Evolutionary conservation across 2,888 invertebrate genomes (phyloP).

Genomic region (Esperia sulphurella): DNA sequence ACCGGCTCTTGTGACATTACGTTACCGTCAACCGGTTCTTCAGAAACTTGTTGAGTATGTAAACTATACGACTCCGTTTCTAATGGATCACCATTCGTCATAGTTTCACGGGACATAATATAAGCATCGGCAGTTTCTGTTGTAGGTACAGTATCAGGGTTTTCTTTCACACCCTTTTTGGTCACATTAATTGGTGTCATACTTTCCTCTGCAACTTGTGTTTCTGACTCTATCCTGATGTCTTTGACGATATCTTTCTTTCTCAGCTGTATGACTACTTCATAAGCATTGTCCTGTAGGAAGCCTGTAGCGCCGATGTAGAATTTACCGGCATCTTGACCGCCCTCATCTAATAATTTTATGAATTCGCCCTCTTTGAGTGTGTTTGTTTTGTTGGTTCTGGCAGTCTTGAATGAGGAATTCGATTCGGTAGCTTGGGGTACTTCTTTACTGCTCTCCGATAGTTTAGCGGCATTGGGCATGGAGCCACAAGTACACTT

Average conservation of each 20-base stretch:
- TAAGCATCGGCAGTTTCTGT: background rate
- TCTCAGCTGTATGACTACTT: constrained; percentile 65
- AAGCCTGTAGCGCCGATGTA: constrained; percentile 61
- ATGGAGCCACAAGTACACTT: background rate
- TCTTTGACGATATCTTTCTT: constrained; percentile 44
- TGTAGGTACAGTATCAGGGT: background rate
- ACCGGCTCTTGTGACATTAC: background rate
- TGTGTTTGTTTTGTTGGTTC: constrained; percentile 1
- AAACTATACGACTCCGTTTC: background rate
- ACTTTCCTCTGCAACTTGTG: constrained; percentile 9
- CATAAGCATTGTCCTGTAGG: constrained; percentile 60
- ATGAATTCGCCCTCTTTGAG: constrained; percentile 41
- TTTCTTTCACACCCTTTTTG: background rate
- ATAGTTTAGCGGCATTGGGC: background rate
- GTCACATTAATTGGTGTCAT: constrained; percentile 5
- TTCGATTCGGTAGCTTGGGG: constrained; percentile 38
- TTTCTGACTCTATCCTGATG: constrained; percentile 14
- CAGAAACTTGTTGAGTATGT: background rate
- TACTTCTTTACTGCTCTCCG: constrained; percentile 10
- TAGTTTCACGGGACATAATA: background rate
- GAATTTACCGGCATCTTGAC: constrained; percentile 55
- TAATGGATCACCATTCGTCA: too few species aligned
- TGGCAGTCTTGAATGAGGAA: constrained; percentile 41
- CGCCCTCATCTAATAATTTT: constrained; percentile 47
- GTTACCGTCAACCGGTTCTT: background rate